Base-by-base conservation (phyloP, 2,113 vertebrate species). In the Onychorhynchus coronatus region DNA sequence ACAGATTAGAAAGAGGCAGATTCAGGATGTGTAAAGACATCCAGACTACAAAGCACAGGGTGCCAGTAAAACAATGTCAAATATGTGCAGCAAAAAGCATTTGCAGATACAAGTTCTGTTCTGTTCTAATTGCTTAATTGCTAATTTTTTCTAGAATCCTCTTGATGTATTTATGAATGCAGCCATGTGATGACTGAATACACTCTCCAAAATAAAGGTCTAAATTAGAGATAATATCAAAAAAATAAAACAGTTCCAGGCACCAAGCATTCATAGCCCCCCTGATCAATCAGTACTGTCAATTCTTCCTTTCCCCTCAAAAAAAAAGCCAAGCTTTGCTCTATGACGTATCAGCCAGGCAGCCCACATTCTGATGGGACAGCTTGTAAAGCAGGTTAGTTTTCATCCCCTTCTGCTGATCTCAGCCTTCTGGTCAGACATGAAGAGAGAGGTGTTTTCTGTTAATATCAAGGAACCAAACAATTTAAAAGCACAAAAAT, bases 41-140 rank as follows among this genome's bases (percentile, higher is more conserved):
- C 23, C 50, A 90, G 74, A 78, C n/a, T 84, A 94, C 61, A 88
- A 86, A 86, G 55, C 42, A 75, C 14, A 28, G 44, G 3, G 33
- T 85, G 74, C 61, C 52, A 94, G 91, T 52, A 66, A 85, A 81
- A 85, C n/a, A 81, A 94, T 71, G 56, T 72, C 44, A 93, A 95
- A 96, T 78, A 88, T n/a, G 18, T 72, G 73, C 61, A 62, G 56
- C 47, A 92, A 96, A 95, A 89, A 72, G 16, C 46, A 85, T 70
- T 95, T 95, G 39, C 68, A 74, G 68, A 83, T 70, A 47, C 49
- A 94, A 83, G 10, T 92, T 88, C 61, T 91, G 75, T 41, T 95
- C 86, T 62, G 55, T 70, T 61, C 49, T 89, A 95, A 93, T 84
- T 91, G 63, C 67, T 76, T 88, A 96, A 95, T 73, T 86, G 73